Evolutionary conservation across 1,140 invertebrate species (phyloP).

Genomic region (Drosophila oshimai): DNA sequence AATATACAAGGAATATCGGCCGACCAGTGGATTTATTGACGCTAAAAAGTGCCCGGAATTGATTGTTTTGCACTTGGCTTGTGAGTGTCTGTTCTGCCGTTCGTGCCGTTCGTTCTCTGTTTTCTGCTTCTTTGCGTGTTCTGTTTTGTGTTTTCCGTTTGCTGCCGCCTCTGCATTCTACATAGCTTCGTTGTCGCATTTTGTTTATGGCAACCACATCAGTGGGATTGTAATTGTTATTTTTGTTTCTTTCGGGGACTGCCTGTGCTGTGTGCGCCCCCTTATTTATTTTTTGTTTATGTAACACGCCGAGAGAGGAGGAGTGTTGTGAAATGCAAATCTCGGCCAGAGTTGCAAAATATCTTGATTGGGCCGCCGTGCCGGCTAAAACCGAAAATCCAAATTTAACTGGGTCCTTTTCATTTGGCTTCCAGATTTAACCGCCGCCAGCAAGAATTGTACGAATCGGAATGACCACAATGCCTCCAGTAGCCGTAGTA

Average conservation of each 20-base stretch:
- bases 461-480: too few species aligned
- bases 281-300: conserved; percentile 42
- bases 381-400: conserved; percentile 3
- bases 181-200: conserved; percentile 22
- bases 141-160: conserved; percentile 22
- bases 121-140: conserved; percentile 22
- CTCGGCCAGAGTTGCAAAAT: conserved; percentile 34
- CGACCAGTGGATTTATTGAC: conserved; percentile 3
- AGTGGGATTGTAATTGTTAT: conserved; percentile 20
- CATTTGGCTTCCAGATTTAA: background rate
- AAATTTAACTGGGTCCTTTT: too few species aligned
- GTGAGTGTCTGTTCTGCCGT: background rate
- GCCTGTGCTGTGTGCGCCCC: too few species aligned
- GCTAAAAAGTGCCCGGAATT: conserved; percentile 23
- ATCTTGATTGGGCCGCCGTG: conserved; percentile 1
- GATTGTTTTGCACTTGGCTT: conserved; percentile 28
- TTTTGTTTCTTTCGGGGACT: background rate
- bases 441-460: too few species aligned
- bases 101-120: background rate
- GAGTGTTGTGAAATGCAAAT: conserved; percentile 37
- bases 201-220: conserved; percentile 24
- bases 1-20: conserved; percentile 21
- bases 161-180: conserved; percentile 9
- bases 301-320: conserved; percentile 6
- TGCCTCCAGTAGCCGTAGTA: conserved; percentile 6